Percentiles rank a stretch among this genome's conserved stretches.
phyloP scores from a whole-genome alignment of 1,140 invertebrate species.

The Eumeta japonica region DNA sequence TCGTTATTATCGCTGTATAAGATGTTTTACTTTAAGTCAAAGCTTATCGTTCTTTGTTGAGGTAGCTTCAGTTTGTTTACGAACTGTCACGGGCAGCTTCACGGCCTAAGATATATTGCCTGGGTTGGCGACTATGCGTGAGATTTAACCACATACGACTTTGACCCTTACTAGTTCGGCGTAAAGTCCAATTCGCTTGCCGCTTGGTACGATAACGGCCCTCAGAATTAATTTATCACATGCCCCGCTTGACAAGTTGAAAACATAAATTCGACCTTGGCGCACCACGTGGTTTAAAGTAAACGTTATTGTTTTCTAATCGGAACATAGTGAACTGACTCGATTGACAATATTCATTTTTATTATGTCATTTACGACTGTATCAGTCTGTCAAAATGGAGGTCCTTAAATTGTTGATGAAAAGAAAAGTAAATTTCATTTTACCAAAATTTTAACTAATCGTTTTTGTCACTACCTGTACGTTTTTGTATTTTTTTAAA shows the following conservation, averaged over 20 bases:
- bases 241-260: slow-evolving; percentile 58
- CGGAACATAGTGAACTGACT: neutral
- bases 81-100: slow-evolving; percentile 55
- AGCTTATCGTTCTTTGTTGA: too few relatives aligned
- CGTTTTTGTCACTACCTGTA: too few relatives aligned
- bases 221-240: slow-evolving; percentile 58
- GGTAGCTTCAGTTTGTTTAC: slow-evolving; percentile 57
- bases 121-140: slow-evolving; percentile 57
- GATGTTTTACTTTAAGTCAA: too few relatives aligned
- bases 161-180: slow-evolving; percentile 12
- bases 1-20: too few relatives aligned
- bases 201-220: slow-evolving; percentile 35
- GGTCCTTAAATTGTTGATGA: too few relatives aligned
- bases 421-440: too few relatives aligned
- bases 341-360: neutral
- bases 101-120: slow-evolving; percentile 58
- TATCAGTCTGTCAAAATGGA: too few relatives aligned
- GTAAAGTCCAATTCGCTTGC: slow-evolving; percentile 21
- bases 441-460: too few relatives aligned
- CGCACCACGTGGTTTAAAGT: slow-evolving; percentile 51
- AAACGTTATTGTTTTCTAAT: slow-evolving; percentile 28
- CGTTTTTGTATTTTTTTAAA: too few relatives aligned
- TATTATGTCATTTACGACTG: too few relatives aligned
- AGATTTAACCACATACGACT: slow-evolving; percentile 19
- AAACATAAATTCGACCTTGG: slow-evolving; percentile 59